A percentile compares a stretch with the other conserved stretches of the same genome.
Evolutionary conservation across 2,888 invertebrate species (phyloP).

Genomic region (Tortricodes alternella): DNA sequence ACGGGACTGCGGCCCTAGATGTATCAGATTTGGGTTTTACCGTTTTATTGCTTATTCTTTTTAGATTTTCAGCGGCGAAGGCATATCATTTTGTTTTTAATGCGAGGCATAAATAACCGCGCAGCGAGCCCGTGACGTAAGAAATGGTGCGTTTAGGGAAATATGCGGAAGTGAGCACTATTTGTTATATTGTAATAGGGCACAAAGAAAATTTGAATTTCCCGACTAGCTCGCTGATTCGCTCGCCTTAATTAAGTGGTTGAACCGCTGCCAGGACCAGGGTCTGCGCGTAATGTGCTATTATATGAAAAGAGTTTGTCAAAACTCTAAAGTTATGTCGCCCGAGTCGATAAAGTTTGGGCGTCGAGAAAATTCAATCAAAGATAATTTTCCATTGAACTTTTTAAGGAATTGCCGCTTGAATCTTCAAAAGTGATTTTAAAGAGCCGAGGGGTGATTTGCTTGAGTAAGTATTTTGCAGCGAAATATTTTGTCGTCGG

Average conservation of each 20-base stretch:
- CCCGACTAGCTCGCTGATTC: slow-evolving; percentile 31
- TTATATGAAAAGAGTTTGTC: slow-evolving; percentile 19
- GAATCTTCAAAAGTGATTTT: slow-evolving; percentile 74
- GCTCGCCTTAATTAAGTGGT: slow-evolving; percentile 42
- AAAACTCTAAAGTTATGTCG: slow-evolving; percentile 23
- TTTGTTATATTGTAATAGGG: slow-evolving; percentile 50
- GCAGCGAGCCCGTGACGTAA: slow-evolving; percentile 71
- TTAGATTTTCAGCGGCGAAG: slow-evolving; percentile 82
- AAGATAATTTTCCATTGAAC: slow-evolving; percentile 44
- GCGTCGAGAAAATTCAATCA: slow-evolving; percentile 39
- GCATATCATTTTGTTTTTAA: slow-evolving; percentile 83
- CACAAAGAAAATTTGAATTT: slow-evolving; percentile 37
- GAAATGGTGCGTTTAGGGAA: slow-evolving; percentile 74
- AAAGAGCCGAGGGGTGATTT: slow-evolving; percentile 72
- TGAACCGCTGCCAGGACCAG: slow-evolving; percentile 37
- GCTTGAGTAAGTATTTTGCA: slow-evolving; percentile 76
- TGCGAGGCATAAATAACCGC: slow-evolving; percentile 77
- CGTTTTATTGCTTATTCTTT: slow-evolving; percentile 84
- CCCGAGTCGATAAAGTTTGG: slow-evolving; percentile 31
- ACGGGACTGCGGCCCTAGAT: slow-evolving; percentile 77
- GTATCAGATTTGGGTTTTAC: slow-evolving; percentile 83
- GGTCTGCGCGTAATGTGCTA: slow-evolving; percentile 14
- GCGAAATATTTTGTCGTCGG: slow-evolving; percentile 77
- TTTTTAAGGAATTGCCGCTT: slow-evolving; percentile 59
- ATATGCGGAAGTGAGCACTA: slow-evolving; percentile 68